Conservation (phyloP, 2,113 vertebrate species). For the Paramormyrops kingsleyae region DNA sequence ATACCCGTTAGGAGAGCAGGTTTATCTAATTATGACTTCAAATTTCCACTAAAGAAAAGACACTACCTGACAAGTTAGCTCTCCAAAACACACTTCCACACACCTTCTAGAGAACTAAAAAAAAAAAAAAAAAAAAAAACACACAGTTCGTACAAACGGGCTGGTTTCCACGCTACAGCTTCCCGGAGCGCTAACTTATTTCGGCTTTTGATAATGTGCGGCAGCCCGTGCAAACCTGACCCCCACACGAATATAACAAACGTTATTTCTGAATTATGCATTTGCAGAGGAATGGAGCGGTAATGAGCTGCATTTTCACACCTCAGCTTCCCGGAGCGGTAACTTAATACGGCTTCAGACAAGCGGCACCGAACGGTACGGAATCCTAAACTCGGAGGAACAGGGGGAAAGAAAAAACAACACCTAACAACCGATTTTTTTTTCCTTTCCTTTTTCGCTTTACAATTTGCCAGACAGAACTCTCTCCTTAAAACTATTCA, state of each 20-base stretch:
- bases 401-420: background rate
- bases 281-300: background rate
- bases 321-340: background rate
- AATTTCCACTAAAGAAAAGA: background rate
- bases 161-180: background rate
- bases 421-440: background rate
- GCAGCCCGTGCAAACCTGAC: background rate
- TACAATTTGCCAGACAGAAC: background rate
- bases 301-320: background rate
- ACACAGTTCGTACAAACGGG: background rate
- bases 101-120: background rate
- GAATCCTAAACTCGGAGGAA: background rate
- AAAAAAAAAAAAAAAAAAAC: background rate
- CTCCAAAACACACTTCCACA: background rate
- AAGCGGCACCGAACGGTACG: background rate
- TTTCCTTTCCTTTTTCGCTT: background rate
- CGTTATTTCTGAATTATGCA: background rate
- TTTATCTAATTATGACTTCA: background rate
- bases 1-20: background rate
- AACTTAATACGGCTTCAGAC: background rate
- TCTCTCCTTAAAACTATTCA: constrained; percentile 2
- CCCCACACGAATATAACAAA: background rate
- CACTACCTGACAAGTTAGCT: background rate
- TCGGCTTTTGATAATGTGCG: background rate
- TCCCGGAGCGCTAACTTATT: background rate